Base-by-base conservation (phyloP, 2,888 invertebrate genomes). In the Copidosoma aretas region DNA sequence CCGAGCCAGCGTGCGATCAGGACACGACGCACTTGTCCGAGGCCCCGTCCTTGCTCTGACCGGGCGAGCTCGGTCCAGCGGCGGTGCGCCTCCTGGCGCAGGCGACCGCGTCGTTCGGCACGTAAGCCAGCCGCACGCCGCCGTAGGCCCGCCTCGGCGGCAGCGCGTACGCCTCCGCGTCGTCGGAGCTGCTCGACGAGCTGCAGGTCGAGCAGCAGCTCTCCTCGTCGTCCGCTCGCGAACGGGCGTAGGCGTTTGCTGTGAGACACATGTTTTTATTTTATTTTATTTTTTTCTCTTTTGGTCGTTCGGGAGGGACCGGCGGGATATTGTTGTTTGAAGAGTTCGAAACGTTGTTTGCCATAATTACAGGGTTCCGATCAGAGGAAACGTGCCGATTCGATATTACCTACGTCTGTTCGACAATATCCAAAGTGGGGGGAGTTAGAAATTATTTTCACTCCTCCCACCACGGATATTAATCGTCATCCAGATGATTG, bases 41-140 rank as follows among this genome's bases (percentile, higher is more conserved):
- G 78, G 76, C 74, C 2, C 43, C 17, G 78, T 91, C 90, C 78
- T 89, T 90, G 64, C 75, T 73, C 1, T 39, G 15, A 10, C 58
- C 22, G 19, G 78, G 75, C 15, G 67, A 64, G 21, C 59, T 60
- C 2, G 61, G 24, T 3, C 32, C 51, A 2, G 54, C 67, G 12
- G 58, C 25, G 10, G 58, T 12, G 64, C 91, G 88, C 71, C 91
- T 87, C 76, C 91, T 88, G 60, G 93, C 93, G 80, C 91, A 91
- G 67, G 94, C 94, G 60, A 95, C 87, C 8, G 94, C 93, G 84
- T 95, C 95, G 84, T 95, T 95, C 75, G 95, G 95, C 74, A 96
- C 95, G 85, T 96, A 97, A 14, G 95, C 94, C 77, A 95, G 94
- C 75, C 95, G 86, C 17, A 95, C 94, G 52, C 95, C 95, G 65